Evolutionary conservation across 2,797 vertebrate species (phyloP).

Genomic region (Alectoris magna): DNA sequence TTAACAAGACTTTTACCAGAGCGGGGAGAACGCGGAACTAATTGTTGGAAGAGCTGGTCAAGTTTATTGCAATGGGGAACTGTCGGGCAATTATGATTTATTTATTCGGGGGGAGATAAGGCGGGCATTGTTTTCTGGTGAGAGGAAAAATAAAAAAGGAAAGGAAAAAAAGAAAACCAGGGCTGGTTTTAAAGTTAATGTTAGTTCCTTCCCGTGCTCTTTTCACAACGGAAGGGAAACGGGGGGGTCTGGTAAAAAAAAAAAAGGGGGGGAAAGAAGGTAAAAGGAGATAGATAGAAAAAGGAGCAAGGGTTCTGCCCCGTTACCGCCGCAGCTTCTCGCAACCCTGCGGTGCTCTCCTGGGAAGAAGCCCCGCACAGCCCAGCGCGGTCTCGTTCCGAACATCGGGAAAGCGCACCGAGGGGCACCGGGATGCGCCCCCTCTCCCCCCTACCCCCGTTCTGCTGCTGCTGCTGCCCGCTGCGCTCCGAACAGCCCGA

Average conservation of each 20-base stretch:
- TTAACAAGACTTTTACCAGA: conserved; percentile 71
- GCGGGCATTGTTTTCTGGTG: conserved; percentile 35
- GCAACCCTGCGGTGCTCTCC: neutral
- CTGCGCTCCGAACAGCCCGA: neutral
- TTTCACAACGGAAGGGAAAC: neutral
- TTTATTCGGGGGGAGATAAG: conserved; percentile 63
- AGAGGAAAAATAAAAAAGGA: neutral
- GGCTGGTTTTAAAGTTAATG: conserved; percentile 15
- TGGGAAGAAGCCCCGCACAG: neutral
- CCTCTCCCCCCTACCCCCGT: too few species aligned
- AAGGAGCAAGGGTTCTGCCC: neutral
- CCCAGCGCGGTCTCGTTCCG: neutral
- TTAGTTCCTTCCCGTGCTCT: neutral
- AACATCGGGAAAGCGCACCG: too few species aligned
- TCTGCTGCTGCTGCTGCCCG: too few species aligned
- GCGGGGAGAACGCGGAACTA: conserved; percentile 66
- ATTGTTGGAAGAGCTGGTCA: conserved; percentile 68
- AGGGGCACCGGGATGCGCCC: neutral
- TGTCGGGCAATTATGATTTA: conserved; percentile 65
- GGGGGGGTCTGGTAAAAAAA: neutral
- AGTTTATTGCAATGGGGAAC: conserved; percentile 65
- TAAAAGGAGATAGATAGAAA: neutral
- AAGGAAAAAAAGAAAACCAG: neutral
- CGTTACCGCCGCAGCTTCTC: neutral
- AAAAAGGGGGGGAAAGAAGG: neutral